Evolutionary conservation across 30 jellyfish, hydroid and myxozoan species (phyloP), one percentile per base, ranked within the genome.

Genomic region (Nemopilema nomurai): DNA sequence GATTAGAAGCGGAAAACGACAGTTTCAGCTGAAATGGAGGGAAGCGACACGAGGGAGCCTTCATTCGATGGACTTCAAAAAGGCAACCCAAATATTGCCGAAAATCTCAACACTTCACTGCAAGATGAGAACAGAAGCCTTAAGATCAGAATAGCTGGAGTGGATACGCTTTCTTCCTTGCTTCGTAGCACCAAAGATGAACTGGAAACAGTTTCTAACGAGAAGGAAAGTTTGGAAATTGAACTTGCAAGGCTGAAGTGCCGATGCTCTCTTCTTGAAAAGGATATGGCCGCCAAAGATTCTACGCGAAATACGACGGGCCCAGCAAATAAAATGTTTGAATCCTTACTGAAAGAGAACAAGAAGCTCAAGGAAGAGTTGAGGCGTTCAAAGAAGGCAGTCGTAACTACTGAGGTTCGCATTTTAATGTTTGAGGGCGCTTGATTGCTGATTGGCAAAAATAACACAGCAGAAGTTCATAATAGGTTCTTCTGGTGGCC

Each of bases 111-210:
- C 6, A 20, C 75, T 74, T 25, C 71, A 30, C 27, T 79, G 83
- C 51, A 71, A 62, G 96, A 87, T 4, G 96, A 87, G 71, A 87
- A 87, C 80, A 87, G 96, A 16, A 79, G 89, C 51, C 89, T 87
- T 4, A 87, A 74, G 62, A 87, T 87, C 25, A 87, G 74, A 63
- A 79, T 87, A 4, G 96, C 96, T 57, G 96, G 96, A 18, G 96
- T 87, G 3, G 89, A 87, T 23, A 79, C 89, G 9, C 68, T 87
- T 51, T 87, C 96, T 28, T 87, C 96, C 18, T 29, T 87, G 65
- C 57, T 87, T 30, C 86, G 85, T 28, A 85, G 90, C 28, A 87
- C 96, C 27, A 69, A 87, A 72, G 96, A 79, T 20, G 96, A 87
- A 49, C 64, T 87, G 63, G 84, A 79, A 18, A 72, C 89, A 27